Percentiles rank a stretch among this genome's conserved stretches.
Evolutionary conservation across 2,113 vertebrate genomes (phyloP).

Genomic region (Argyrosomus japonicus): DNA sequence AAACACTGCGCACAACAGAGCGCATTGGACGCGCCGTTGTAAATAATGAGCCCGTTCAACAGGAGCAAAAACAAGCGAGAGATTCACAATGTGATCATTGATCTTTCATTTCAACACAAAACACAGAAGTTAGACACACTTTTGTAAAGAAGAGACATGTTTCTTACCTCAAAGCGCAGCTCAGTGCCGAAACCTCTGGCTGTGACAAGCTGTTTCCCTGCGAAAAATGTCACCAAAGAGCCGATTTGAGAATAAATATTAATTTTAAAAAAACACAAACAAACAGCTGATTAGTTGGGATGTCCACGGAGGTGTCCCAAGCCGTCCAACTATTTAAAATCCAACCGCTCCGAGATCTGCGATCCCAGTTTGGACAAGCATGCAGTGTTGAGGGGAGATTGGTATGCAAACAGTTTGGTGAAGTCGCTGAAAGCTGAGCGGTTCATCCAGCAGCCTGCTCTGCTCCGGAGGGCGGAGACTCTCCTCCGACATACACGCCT

Average conservation of each 20-base stretch:
- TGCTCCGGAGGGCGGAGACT: constrained; percentile 74
- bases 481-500: constrained; percentile 53
- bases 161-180: constrained; percentile 76
- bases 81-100: background rate
- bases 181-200: constrained; percentile 47
- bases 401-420: constrained; percentile 74
- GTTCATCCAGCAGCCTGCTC: constrained; percentile 58
- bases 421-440: constrained; percentile 60
- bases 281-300: constrained; percentile 17
- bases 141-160: constrained; percentile 5
- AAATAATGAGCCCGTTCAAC: constrained; percentile 34
- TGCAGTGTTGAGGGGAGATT: constrained; percentile 52
- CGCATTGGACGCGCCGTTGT: background rate
- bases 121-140: constrained; percentile 45
- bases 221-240: constrained; percentile 38
- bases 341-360: constrained; percentile 62
- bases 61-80: background rate
- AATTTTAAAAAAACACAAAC: background rate
- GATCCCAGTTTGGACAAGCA: constrained; percentile 60
- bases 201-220: constrained; percentile 36
- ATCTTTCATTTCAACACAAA: background rate
- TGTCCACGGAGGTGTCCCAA: constrained; percentile 41
- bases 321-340: constrained; percentile 65
- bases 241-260: constrained; percentile 1
- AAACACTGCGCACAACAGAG: constrained; percentile 25